Base-by-base conservation (phyloP, 2,797 vertebrate species). In the Stomatorhinus walkeri region DNA sequence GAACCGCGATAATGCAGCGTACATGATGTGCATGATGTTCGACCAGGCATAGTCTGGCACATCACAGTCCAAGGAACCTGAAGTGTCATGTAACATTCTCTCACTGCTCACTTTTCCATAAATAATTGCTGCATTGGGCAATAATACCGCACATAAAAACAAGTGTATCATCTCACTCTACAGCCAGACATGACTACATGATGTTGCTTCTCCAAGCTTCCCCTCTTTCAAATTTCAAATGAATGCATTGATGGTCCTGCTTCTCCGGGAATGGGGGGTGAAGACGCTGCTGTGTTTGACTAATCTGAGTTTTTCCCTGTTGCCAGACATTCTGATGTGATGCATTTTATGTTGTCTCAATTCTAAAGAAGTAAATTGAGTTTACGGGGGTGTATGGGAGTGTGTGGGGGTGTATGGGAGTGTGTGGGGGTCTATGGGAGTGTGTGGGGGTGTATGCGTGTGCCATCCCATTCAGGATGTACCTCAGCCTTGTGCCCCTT, bases 211-310 rank as follows among this genome's bases (percentile, higher is more conserved):
- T 81, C 48, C 28, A 79, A 81, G 87, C 36, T 36, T 32, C 46
- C 24, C 56, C 56, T 51, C 46, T 59, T 32, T 43, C 49, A 54
- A 43, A 54, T 72, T 85, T 76, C 59, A 87, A 48, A 76, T 76
- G 56, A 87, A 89, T 79, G 87, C 48, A 87, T 86, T 86, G 16
- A 43, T 84, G 61, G 72, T 32, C 16, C 85, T 24, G 28, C 49
- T 76, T 87, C 36, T 72, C 32, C 28, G 22, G 46, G 48, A 86
- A 85, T 36, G 40, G 40, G 16, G 24, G 48, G 28, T 1, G 72
- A 76, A 89, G 61, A 79, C 4, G 51, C 51, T 40, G 48, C 85
- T 76, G 12, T 76, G 54, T 61, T 46, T 22, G 85, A 43, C 88
- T 76, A 81, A 89, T 54, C 81, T 56, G 19, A 28, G 43, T 89